Evolutionary conservation across 2,888 invertebrate species (phyloP), one percentile per base, ranked within the genome.

Genomic region (Chouioia cunea): DNA sequence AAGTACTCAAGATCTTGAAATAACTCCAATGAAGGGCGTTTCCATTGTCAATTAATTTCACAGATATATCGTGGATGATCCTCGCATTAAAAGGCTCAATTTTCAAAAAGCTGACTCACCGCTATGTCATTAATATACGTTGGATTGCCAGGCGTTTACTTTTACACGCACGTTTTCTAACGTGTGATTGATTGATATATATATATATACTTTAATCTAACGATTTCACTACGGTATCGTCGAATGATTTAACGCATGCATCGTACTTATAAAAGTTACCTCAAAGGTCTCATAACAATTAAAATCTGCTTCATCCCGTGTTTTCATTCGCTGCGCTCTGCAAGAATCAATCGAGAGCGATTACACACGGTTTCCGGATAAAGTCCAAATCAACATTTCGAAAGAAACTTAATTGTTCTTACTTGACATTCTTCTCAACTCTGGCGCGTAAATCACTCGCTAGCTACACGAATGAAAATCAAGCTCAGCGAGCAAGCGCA

Each of bases 41-140:
- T 79, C 80, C 77, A 80, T 79, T 77, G 82, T 79, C 80, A 81
- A 82, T 82, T 82, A 81, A 83, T 83, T 81, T 81, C 77, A 75
- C 77, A 79, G 75, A 78, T 79, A 78, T 79, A 73, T 80, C 71
- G 77, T 78, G 75, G 79, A 79, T 72, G 68, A 57, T 72, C 72
- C 47, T 27, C 16, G n/a, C 27, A 23, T 43, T 52, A 48, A 50
- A 74, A 73, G 70, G 18, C 23, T 36, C 36, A 22, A 50, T 27
- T 65, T 65, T 59, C 22, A 56, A 65, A 70, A 18, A 15, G 62
- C 56, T 57, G 48, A 70, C 16, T 65, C 62, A 66, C 16, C 53
- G 43, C 20, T 46, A 36, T 53, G 64, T 67, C 64, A 64, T 67
- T 27, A 59, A 71, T 71, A 67, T 48, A 54, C 63, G 57, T 71